These are phyloP conservation scores for Stegodyphus mimosarum DNA, from an alignment of 1,140 invertebrate genomes.

Conservation along the genomic window DNA sequence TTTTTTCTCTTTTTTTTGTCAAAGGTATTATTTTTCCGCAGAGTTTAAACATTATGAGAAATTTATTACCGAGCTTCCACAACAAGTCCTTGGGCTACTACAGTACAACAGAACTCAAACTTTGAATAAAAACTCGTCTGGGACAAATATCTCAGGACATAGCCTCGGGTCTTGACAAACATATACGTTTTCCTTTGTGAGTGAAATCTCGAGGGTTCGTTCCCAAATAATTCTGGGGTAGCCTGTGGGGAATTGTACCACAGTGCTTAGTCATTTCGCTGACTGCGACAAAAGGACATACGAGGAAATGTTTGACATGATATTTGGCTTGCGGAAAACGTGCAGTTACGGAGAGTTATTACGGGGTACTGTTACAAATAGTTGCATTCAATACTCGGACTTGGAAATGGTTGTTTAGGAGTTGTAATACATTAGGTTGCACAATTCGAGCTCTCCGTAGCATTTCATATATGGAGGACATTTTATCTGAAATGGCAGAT, in stretches of 20 bases:
- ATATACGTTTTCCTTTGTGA: constrained; percentile 36
- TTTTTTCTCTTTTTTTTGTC: not conserved
- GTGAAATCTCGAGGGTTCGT: constrained; percentile 17
- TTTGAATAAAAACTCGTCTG: constrained; percentile 48
- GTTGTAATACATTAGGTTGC: too few relatives aligned
- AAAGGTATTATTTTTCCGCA: constrained; percentile 6
- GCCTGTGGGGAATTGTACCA: not conserved
- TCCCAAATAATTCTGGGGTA: constrained; percentile 37
- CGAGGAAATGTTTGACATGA: not conserved
- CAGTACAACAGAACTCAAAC: constrained; percentile 25
- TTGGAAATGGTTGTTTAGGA: too few relatives aligned
- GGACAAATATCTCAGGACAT: constrained; percentile 33
- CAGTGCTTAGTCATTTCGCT: too few relatives aligned
- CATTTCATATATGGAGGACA: too few relatives aligned
- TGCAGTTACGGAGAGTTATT: not conserved
- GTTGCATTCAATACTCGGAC: too few relatives aligned
- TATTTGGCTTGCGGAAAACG: constrained; percentile 5
- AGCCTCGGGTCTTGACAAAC: constrained; percentile 18
- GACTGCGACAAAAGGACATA: too few relatives aligned
- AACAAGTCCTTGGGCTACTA: not conserved
- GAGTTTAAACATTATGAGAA: constrained; percentile 51
- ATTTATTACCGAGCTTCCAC: constrained; percentile 38
- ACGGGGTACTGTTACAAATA: not conserved
- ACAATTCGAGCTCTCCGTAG: too few relatives aligned
- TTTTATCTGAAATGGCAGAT: too few relatives aligned